Evolutionary conservation across 2,797 vertebrate genomes (phyloP).

Genomic region (Rhyacichthys aspro): DNA sequence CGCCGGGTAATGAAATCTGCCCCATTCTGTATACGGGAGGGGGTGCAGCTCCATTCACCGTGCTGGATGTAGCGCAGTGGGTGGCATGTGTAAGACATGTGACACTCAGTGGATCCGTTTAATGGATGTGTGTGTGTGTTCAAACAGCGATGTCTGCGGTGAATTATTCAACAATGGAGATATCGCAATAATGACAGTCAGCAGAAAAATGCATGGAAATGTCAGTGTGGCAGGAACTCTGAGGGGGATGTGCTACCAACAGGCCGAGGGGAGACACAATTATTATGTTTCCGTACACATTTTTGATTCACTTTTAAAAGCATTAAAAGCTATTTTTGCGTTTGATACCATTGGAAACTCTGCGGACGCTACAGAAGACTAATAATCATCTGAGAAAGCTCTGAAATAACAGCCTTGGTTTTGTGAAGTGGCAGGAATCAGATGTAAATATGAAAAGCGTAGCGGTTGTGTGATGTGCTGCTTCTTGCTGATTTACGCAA

Average conservation of each 20-base stretch:
- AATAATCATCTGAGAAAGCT: no score
- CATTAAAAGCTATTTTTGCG: no score
- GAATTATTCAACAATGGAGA: conserved; percentile 68
- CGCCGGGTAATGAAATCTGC: conserved; percentile 60
- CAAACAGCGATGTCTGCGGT: conserved; percentile 47
- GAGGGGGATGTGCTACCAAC: conserved; percentile 6
- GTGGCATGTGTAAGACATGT: conserved; percentile 40
- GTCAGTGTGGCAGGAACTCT: conserved; percentile 46
- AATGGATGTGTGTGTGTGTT: conserved; percentile 14
- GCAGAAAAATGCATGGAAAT: conserved; percentile 57
- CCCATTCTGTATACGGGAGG: conserved; percentile 20
- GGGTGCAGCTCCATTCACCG: not conserved
- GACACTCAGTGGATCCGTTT: conserved; percentile 40
- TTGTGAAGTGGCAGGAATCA: no score
- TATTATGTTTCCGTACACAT: not conserved
- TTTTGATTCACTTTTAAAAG: not conserved
- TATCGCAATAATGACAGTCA: conserved; percentile 66
- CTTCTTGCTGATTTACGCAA: no score
- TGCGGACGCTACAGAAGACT: no score
- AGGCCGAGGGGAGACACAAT: conserved; percentile 5
- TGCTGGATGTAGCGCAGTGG: conserved; percentile 11
- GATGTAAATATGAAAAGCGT: no score
- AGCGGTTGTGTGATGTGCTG: no score
- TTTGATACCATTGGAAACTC: no score
- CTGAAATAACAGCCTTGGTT: no score